Evolutionary conservation across 1,140 invertebrate species (phyloP).

Genomic region (Bombus ignitus): DNA sequence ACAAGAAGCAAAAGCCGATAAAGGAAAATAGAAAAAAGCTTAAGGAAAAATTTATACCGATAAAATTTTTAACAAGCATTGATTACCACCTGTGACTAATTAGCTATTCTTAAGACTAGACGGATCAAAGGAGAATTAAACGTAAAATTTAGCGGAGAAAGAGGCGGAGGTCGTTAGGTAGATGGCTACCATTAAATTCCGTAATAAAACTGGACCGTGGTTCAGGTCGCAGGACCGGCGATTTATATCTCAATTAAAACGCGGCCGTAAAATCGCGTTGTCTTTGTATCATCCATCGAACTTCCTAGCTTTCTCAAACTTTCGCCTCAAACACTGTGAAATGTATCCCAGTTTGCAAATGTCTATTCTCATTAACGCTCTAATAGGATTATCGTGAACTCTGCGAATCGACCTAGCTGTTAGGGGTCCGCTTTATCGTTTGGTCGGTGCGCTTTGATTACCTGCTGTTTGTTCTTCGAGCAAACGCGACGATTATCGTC

Average conservation of each 20-base stretch:
- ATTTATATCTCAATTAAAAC: slow-evolving; percentile 64
- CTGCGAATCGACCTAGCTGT: neutral
- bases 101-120: neutral
- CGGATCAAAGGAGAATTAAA: slow-evolving; percentile 25
- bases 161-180: slow-evolving; percentile 10
- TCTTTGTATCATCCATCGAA: slow-evolving; percentile 31
- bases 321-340: neutral
- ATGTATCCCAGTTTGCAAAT: neutral
- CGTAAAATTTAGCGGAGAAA: neutral
- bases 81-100: no score
- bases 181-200: slow-evolving; percentile 27
- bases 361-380: neutral
- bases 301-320: neutral
- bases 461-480: neutral
- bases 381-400: neutral
- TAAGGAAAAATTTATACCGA: neutral
- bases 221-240: slow-evolving; percentile 10
- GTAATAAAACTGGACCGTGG: slow-evolving; percentile 56
- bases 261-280: neutral
- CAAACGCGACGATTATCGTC: neutral
- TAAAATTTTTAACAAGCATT: neutral
- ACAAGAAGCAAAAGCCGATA: neutral
- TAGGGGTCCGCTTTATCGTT: neutral
- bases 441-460: no score
- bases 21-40: neutral